These are phyloP conservation scores for Phasia obesa DNA, from an alignment of 2,888 invertebrate genomes.

Conservation along the genomic window DNA sequence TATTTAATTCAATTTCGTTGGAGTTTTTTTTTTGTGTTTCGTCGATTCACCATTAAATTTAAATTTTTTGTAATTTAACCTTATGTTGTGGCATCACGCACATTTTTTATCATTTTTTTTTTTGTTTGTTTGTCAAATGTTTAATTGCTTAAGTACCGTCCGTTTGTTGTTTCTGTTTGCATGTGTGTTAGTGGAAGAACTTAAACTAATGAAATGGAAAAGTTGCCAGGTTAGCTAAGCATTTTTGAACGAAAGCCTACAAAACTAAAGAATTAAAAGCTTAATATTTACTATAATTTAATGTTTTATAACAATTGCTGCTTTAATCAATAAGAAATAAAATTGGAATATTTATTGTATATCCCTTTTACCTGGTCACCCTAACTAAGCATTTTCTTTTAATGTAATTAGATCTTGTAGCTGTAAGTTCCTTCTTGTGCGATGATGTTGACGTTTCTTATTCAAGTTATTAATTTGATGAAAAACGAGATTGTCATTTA, in stretches of 20 bases:
- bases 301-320: too few relatives aligned
- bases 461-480: conserved; percentile 68
- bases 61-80: conserved; percentile 71
- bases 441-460: conserved; percentile 51
- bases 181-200: conserved; percentile 28
- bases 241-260: too few relatives aligned
- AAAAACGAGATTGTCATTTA: conserved; percentile 56
- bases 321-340: too few relatives aligned
- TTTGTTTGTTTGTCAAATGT: conserved; percentile 75
- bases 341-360: too few relatives aligned
- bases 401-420: conserved; percentile 80
- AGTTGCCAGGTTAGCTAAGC: conserved; percentile 42
- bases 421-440: conserved; percentile 32
- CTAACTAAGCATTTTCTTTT: conserved; percentile 74
- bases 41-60: conserved; percentile 71
- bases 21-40: conserved; percentile 23
- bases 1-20: conserved; percentile 62
- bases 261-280: background rate
- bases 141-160: conserved; percentile 77
- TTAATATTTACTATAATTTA: background rate
- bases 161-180: conserved; percentile 27
- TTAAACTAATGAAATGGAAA: conserved; percentile 41
- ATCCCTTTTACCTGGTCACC: conserved; percentile 15
- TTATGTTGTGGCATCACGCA: conserved; percentile 81
- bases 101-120: conserved; percentile 52